Base-by-base conservation (phyloP, 1,140 invertebrate genomes). In the Calephelis virginiensis region DNA sequence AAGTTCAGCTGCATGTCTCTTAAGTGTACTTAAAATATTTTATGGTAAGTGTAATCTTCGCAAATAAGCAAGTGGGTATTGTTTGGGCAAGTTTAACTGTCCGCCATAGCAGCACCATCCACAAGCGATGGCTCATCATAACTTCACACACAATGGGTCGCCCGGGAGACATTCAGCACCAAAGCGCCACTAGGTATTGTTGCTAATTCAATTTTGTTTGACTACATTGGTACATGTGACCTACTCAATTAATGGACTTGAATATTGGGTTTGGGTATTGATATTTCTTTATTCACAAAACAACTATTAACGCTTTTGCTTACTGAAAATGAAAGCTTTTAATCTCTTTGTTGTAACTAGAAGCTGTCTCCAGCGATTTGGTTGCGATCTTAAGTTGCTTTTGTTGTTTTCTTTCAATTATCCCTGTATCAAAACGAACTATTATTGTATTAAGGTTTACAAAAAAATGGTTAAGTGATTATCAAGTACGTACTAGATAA, bases 151-250 rank as follows among this genome's bases (percentile, higher is more conserved):
- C 69, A 85, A 89, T 84, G 82, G 75, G 76, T 68, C 83, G 75
- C 83, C 61, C 80, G 86, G 83, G 85, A 87, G 74, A 70, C 81
- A 85, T 89, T 85, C 74, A 68, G 81, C 84, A 89, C 86, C 85
- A 89, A 87, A 79, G 80, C 76, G 68, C 70, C 73, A 71, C 68
- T 56, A 56, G 70, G 71, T 76, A 76, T 66, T 71, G 71, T 63
- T 68, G 70, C 74, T 78, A 86, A 86, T 87, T 86, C 81, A 86
- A 87, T 86, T 87, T 85, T 89, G 82, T 85, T 83, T 82, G 77
- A 81, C 82, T 77, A 72, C 80, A 83, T 79, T 78, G 74, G 60
- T 73, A 74, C 72, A 63, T 56, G 53, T 59, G 53, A 59, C 28
- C 53, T 56, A 56, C 17, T 28, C 17, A 59, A 38, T 56, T 56